phyloP scores from a whole-genome alignment of 2,888 invertebrate species.

The Helleia helle region DNA sequence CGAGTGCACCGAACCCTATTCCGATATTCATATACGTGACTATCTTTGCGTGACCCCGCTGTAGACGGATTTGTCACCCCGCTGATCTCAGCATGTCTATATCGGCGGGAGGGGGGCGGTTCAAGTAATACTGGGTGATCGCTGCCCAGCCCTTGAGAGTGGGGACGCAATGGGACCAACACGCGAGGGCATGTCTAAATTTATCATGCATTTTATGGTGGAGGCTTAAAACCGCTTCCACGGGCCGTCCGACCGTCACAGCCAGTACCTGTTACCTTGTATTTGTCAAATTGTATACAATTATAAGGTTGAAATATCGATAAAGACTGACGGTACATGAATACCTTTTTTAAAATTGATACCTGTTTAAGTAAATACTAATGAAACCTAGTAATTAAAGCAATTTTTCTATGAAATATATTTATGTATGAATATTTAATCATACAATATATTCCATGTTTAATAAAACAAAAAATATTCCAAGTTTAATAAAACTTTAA shows the following conservation, averaged over 20 bases:
- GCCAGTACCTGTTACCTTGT: conserved; percentile 31
- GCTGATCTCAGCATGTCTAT: conserved; percentile 1
- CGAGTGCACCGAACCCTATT: conserved; percentile 64
- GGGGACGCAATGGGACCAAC: conserved; percentile 60
- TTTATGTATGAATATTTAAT: no score
- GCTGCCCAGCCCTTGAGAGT: conserved; percentile 53
- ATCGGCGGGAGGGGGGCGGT: conserved; percentile 31
- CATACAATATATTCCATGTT: no score
- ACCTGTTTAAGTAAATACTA: no score
- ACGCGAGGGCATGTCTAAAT: conserved; percentile 65
- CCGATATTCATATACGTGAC: conserved; percentile 44
- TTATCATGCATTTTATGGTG: conserved; percentile 67
- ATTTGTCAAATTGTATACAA: conserved; percentile 17
- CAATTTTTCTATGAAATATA: no score
- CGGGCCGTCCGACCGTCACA: no score
- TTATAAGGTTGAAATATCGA: conserved; percentile 3
- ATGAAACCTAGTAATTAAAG: no score
- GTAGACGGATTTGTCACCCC: conserved; percentile 22
- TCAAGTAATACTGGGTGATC: conserved; percentile 35
- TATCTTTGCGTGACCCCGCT: conserved; percentile 36
- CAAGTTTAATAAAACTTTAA: no score
- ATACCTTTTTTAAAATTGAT: background rate
- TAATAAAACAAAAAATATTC: no score
- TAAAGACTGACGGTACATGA: background rate
- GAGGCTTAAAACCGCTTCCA: conserved; percentile 57